Evolutionary conservation across 2,113 vertebrate genomes (phyloP), one percentile per base, ranked within the genome.

Genomic region (Indicator maculatus): DNA sequence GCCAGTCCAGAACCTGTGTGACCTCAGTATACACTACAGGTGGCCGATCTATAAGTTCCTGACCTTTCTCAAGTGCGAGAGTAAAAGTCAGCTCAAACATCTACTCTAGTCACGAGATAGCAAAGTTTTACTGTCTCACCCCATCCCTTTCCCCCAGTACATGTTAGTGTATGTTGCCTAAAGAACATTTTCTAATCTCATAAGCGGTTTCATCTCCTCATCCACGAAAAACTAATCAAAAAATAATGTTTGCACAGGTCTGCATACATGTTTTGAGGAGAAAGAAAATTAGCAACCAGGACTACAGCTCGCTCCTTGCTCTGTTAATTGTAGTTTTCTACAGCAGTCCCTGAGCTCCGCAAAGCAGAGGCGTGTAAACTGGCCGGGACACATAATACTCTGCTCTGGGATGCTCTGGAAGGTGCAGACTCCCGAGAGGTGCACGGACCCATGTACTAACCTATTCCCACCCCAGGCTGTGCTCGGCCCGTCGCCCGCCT

Each of bases 271-370:
- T 65, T 44, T 18, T 3, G 3, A 6, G 30, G 30, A 18, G 3
- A 52, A 20, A 52, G 23, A 52, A 6, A 69, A 28, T 5, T 0
- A 64, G 21, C 39, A 47, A 1, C 4, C 26, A 3, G 53, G 26
- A 4, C 28, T 5, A 6, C 18, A 15, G 31, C 26, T 36, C 4
- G 3, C 9, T 7, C 33, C 27, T 26, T 5, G 1, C 31, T 4
- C 66, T 11, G 12, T 1, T n/a, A 11, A 10, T 44, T 8, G 2
- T 2, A 4, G 7, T 6, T 16, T 26, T 16, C 11, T 36, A 18
- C 79, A 13, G 2, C 20, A 23, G 30, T 6, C 81, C 11, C 66
- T 33, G 18, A 52, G 56, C 55, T 26, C 8, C 3, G 6, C 14
- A 47, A 5, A 26, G 59, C 47, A 11, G 71, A 50, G 53, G 13